Evolutionary conservation across 2,113 vertebrate genomes (phyloP), one percentile per base, ranked within the genome.

Genomic region (Labrus mixtus): DNA sequence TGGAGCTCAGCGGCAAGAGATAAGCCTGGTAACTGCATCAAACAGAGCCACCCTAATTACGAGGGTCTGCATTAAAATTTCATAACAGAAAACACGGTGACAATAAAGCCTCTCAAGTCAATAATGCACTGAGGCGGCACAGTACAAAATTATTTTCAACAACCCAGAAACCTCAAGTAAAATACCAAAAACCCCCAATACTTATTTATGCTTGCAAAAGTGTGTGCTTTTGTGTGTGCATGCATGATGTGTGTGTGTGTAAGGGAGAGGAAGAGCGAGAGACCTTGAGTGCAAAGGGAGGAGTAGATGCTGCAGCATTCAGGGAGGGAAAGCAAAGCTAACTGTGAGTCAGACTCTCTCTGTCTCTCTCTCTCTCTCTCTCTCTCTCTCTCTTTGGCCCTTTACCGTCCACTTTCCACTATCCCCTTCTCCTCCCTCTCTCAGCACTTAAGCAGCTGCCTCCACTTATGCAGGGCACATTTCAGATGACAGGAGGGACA

Each of bases 401-500:
- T 86, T 68, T 66, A 79, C 82, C 85, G 78, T 87, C 82, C 84
- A 90, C 86, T 91, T 48, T 82, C 78, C 85, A 81, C 87, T 86
- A 87, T 81, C 55, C 76, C 81, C 79, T 82, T 89, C 87, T 91
- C 87, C 90, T 89, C 84, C 73, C 87, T 90, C 81, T 91, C 81
- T 83, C 87, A 58, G 83, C 59, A 79, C 85, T 90, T 92, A 90
- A 93, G 94, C 95, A 96, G 93, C 95, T 95, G 93, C 94, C 95
- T 95, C 95, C 94, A 93, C 93, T 95, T 93, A 83, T 92, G 87
- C 92, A 73, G 16, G 90, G 89, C 85, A 79, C 89, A 92, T 93
- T 95, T 93, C 69, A 85, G 46, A 89, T 91, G 92, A 89, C 25
- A 90, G 90, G 92, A 85, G 90, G 92, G 93, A 87, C 88, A 78